These are phyloP conservation scores for Ennomos erosarius DNA, from an alignment of 2,888 invertebrate species.

Conservation along the genomic window DNA sequence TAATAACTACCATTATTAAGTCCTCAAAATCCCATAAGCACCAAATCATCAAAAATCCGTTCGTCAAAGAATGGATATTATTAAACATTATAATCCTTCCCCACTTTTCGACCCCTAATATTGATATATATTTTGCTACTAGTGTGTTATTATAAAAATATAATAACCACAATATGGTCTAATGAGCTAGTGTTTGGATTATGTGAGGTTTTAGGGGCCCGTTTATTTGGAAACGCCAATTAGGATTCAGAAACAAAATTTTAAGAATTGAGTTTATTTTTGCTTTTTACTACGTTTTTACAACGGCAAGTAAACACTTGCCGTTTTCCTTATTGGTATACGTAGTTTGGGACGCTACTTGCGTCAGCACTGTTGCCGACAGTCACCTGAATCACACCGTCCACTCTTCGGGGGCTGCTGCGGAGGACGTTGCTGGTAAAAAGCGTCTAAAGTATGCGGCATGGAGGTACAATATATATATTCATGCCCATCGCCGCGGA, in stretches of 20 bases:
- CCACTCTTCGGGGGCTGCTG: too few species aligned
- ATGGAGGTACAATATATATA: too few species aligned
- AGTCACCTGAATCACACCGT: too few species aligned
- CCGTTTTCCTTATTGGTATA: too few species aligned
- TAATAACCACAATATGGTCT: slow-evolving; percentile 49
- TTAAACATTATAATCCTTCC: slow-evolving; percentile 44
- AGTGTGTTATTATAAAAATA: slow-evolving; percentile 48
- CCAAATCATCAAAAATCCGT: slow-evolving; percentile 38
- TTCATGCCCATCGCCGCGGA: too few species aligned
- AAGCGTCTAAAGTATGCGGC: too few species aligned
- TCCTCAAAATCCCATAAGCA: slow-evolving; percentile 36
- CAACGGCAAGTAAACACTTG: too few species aligned
- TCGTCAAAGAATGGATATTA: slow-evolving; percentile 42
- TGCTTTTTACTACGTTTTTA: too few species aligned
- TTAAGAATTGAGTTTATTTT: too few species aligned
- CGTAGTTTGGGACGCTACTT: too few species aligned
- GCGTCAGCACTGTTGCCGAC: too few species aligned
- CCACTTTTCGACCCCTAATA: slow-evolving; percentile 36
- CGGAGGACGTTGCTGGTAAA: too few species aligned
- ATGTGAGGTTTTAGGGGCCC: slow-evolving; percentile 35
- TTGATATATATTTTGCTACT: slow-evolving; percentile 54
- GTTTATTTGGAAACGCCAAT: slow-evolving; percentile 2
- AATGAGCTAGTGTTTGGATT: slow-evolving; percentile 47
- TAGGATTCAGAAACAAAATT: background rate
- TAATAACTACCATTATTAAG: slow-evolving; percentile 31